A percentile compares a stretch with the other conserved stretches of the same genome.
Conservation (phyloP, 2,113 vertebrate genomes). For the Cisticola juncidis region DNA sequence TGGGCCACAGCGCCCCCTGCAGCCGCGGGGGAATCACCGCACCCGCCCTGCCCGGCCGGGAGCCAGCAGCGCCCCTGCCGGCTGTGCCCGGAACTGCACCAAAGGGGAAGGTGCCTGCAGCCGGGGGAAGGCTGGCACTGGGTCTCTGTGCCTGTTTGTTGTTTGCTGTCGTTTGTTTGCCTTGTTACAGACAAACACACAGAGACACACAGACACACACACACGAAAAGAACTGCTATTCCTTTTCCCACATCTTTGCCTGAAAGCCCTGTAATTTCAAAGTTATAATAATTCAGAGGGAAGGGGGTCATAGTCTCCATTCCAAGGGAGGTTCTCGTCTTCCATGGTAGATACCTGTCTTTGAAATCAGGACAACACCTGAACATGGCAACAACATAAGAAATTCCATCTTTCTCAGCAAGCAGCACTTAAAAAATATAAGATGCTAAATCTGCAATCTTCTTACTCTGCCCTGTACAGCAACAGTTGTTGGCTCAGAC, state of each 20-base stretch:
- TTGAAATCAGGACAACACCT: not conserved
- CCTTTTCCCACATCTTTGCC: too few relatives aligned
- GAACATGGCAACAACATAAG: not conserved
- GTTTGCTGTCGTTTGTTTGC: not conserved
- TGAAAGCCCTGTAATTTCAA: not conserved
- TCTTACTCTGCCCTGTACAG: not conserved
- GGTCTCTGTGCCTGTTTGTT: not conserved
- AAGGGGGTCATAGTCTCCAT: not conserved
- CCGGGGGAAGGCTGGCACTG: not conserved
- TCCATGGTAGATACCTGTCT: not conserved
- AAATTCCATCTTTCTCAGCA: not conserved
- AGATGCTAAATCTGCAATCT: not conserved
- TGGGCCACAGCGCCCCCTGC: not conserved
- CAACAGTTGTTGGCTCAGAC: not conserved
- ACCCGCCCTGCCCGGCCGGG: not conserved
- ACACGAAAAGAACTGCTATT: not conserved
- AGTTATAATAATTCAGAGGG: rapidly evolving
- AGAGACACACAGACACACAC: not conserved
- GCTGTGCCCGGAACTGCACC: not conserved
- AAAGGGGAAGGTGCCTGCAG: not conserved
- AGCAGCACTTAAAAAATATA: not conserved
- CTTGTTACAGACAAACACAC: too few relatives aligned
- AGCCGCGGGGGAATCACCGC: not conserved
- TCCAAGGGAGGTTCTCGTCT: not conserved
- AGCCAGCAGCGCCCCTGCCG: not conserved